Evolutionary conservation across 2,797 vertebrate genomes (phyloP), one percentile per base, ranked within the genome.

Genomic region (Diglossa cyanea): DNA sequence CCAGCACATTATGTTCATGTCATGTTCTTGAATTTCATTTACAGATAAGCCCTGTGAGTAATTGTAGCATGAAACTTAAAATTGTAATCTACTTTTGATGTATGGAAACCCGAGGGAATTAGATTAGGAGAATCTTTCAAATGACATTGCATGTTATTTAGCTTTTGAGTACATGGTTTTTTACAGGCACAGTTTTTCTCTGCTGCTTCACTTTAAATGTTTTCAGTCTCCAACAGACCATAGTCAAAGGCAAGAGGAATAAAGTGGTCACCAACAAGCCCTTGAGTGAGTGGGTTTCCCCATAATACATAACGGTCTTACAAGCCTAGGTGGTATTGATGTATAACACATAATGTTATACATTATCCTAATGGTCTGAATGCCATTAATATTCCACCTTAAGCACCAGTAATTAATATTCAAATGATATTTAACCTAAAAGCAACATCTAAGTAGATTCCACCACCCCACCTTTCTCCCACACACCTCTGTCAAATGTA

Each of bases 41-140:
- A 93, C 87, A 97, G 97, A 98, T 98, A 98, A 98, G 90, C 70
- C 10, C 51, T 87, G 67, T 95, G 94, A 98, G 88, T 97, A 98
- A 98, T 97, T 97, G 96, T 96, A 94, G 85, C 81, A 67, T 62
- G 89, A 58, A 90, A 86, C 73, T 92, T 76, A 90, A 96, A 97
- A 89, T 57, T 62, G 88, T 95, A 96, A 97, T 96, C 96, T 97
- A 47, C 45, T 67, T 77, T 74, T 96, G 96, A 96, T 94, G 39
- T 82, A 94, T 93, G 82, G 93, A 96, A 97, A 96, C 78, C 78
- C 79, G 66, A 88, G 48, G 78, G 93, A 95, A 67, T 91, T 91
- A 96, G 95, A 95, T 94, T 94, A 94, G 92, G 92, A 94, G 67
- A 90, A 96, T 97, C 90, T 96, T 96, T 97, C 95, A 97, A 84